Evolutionary conservation across 2,888 invertebrate genomes (phyloP), one percentile per base, ranked within the genome.

Genomic region (Agriotes lineatus): DNA sequence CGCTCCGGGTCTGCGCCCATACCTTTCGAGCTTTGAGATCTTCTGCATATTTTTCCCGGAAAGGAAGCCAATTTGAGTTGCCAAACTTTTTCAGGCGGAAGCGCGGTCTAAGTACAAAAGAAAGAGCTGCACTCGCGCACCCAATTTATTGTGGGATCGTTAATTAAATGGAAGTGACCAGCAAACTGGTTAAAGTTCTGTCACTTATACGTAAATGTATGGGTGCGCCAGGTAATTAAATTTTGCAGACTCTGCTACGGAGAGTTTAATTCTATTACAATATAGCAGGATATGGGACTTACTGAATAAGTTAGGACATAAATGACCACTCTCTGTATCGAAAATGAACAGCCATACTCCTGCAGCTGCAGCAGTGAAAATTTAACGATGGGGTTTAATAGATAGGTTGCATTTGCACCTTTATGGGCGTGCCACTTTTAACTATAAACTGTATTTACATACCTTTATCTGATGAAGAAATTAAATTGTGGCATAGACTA

Each of bases 91-190:
- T n/a, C n/a, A n/a, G n/a, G n/a, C n/a, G n/a, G n/a, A n/a, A n/a
- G n/a, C n/a, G n/a, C n/a, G n/a, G n/a, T n/a, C n/a, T n/a, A 20
- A 2, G 2, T n/a, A 18, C 18, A 45, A 44, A 59, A 48, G 14
- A 60, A 60, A 45, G 35, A 6, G 14, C 44, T 6, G 33, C 16
- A 20, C 45, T 19, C 16, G 19, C 16, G 2, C 9, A 9, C 19
- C 35, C 35, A 33, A 60, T 48, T 60, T 60, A 45, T 60, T 10
- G 45, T 48, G 2, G 4, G 30, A 12, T 35, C 30, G 45, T 60
- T 60, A 60, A 60, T 60, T 60, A 60, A 60, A 60, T 33, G 6
- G 54, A 60, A 60, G 45, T 60, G 59, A 60, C 59, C 45, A 20
- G 44, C 10, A 58, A 44, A 42, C 16, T 44, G 30, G 45, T 44